Conservation (phyloP, 2,797 vertebrate species). For the Chrosomus eos region DNA sequence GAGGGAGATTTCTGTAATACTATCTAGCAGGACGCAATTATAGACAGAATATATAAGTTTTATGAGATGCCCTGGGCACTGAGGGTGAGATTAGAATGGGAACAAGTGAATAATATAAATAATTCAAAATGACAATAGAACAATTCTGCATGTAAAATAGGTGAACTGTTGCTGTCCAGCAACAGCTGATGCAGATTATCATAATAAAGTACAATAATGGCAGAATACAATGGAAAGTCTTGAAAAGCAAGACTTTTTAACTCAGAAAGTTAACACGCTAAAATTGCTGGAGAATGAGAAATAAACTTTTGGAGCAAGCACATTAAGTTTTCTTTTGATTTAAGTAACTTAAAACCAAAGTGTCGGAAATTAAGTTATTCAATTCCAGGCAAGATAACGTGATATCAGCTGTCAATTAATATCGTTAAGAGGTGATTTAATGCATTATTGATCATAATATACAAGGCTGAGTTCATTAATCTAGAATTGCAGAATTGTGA, state of each 20-base stretch:
- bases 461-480: not conserved
- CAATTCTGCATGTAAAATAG: constrained; percentile 1
- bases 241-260: too few species aligned
- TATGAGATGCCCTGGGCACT: not conserved
- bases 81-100: constrained; percentile 1
- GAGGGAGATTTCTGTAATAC: not conserved
- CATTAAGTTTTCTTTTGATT: not conserved
- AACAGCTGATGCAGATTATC: not conserved
- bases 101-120: not conserved
- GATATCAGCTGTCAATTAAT: constrained; percentile 25
- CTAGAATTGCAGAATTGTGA: not conserved
- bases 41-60: not conserved
- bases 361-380: not conserved
- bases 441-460: constrained; percentile 10
- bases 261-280: not conserved
- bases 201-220: not conserved
- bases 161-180: not conserved
- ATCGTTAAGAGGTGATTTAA: constrained; percentile 8
- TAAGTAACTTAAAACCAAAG: not conserved
- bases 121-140: not conserved
- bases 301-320: not conserved
- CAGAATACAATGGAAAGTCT: not conserved
- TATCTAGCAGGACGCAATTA: not conserved
- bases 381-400: not conserved
- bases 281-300: not conserved